Percentiles rank a stretch among this genome's conserved stretches.
phyloP scores from a whole-genome alignment of 2,797 vertebrate genomes.

The Sebastes hubbsi region DNA sequence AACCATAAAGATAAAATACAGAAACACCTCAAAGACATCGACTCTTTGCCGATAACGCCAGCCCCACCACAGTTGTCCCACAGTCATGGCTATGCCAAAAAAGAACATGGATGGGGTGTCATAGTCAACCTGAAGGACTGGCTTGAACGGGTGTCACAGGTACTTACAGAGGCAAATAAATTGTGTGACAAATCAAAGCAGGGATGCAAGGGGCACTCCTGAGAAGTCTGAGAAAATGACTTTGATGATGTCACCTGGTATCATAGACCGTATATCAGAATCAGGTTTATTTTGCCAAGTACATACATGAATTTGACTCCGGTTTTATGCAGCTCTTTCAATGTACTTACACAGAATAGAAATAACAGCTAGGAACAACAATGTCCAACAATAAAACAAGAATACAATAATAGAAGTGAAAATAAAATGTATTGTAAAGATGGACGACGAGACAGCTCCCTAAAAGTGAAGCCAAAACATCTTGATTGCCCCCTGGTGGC shows the following conservation, averaged over 20 bases:
- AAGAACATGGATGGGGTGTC: conserved; percentile 30
- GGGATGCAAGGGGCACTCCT: too few species aligned
- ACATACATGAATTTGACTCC: too few species aligned
- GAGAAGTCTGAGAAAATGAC: not conserved
- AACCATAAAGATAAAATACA: fast-evolving
- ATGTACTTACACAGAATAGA: too few species aligned
- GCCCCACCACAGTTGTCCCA: not conserved
- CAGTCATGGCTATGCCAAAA: fast-evolving
- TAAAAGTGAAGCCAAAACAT: too few species aligned
- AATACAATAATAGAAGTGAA: too few species aligned
- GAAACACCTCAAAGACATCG: fast-evolving
- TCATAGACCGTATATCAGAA: too few species aligned
- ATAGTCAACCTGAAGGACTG: conserved; percentile 11
- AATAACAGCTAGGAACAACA: too few species aligned
- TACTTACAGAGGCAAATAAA: not conserved
- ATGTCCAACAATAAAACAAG: too few species aligned
- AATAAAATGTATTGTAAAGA: too few species aligned
- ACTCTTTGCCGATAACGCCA: not conserved
- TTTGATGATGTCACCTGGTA: not conserved
- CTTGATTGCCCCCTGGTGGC: too few species aligned
- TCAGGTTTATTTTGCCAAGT: not conserved
- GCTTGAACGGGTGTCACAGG: not conserved
- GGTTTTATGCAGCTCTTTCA: too few species aligned
- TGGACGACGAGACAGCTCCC: too few species aligned
- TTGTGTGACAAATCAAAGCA: not conserved